Conservation (phyloP, 2,113 vertebrate species). For the Pyrgilauda ruficollis region DNA sequence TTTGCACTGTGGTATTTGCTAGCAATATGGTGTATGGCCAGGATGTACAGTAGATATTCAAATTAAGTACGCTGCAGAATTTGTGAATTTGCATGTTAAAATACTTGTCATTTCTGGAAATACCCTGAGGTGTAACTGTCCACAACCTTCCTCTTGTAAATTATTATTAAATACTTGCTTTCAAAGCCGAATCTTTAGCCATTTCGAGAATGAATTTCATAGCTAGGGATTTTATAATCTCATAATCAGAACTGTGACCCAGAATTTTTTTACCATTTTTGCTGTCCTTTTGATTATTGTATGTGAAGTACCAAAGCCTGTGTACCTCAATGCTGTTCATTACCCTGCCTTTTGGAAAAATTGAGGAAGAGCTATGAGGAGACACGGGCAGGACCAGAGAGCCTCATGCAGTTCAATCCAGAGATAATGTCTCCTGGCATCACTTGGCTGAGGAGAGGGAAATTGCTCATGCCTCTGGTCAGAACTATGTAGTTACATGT, state of each 20-base stretch:
- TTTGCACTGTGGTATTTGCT: not conserved
- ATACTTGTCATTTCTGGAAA: constrained; percentile 39
- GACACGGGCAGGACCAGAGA: not conserved
- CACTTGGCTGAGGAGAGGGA: not conserved
- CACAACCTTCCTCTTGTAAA: not conserved
- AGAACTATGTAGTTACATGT: not conserved
- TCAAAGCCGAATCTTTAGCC: not conserved
- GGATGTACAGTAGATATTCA: not conserved
- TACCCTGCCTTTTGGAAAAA: not conserved
- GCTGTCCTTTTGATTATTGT: not conserved
- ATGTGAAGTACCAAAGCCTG: not conserved
- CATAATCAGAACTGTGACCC: not conserved
- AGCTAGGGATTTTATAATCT: constrained; percentile 12
- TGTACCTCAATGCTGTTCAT: not conserved
- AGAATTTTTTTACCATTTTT: not conserved
- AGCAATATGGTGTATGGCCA: not conserved
- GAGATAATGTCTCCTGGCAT: not conserved
- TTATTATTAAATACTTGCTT: constrained; percentile 11
- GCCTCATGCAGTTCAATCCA: not conserved
- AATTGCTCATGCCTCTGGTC: not conserved
- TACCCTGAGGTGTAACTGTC: not conserved
- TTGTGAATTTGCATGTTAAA: constrained; percentile 38
- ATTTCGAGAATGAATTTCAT: not conserved
- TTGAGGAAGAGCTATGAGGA: not conserved
- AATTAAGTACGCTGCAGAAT: not conserved